phyloP scores from a whole-genome alignment of 2,797 vertebrate genomes.

The Myiotriccus ornatus region DNA sequence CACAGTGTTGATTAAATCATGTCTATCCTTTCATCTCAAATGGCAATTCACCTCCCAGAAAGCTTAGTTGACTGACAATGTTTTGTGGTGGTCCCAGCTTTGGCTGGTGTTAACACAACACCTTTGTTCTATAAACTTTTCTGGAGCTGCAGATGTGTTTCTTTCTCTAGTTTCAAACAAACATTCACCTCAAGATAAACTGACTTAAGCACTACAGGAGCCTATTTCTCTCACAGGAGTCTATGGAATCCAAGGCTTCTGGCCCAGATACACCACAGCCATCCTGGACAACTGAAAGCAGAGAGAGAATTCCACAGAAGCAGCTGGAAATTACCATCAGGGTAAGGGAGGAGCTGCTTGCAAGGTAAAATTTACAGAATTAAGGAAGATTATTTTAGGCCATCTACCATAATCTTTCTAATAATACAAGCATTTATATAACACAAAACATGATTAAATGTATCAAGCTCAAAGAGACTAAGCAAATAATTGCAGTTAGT shows the following conservation, averaged over 20 bases:
- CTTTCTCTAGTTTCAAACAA: background rate
- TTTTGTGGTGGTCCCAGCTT: background rate
- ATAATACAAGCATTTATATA: background rate
- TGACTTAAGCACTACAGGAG: background rate
- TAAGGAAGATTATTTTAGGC: background rate
- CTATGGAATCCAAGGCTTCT: background rate
- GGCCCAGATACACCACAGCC: background rate
- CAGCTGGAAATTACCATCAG: background rate
- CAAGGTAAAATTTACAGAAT: background rate
- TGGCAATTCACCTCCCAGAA: background rate
- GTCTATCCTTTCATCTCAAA: background rate
- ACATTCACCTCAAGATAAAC: background rate
- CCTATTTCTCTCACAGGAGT: background rate
- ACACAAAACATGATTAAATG: background rate
- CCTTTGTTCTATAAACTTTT: background rate
- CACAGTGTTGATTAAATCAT: constrained; percentile 54
- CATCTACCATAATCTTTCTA: background rate
- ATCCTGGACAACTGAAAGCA: background rate
- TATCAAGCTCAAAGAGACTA: background rate
- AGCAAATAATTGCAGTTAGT: background rate
- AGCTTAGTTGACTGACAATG: background rate
- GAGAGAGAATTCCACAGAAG: background rate
- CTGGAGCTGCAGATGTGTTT: background rate
- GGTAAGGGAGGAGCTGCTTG: background rate
- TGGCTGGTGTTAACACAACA: background rate